phyloP scores from a whole-genome alignment of 2,888 invertebrate genomes.

The Drosophila mimetica region DNA sequence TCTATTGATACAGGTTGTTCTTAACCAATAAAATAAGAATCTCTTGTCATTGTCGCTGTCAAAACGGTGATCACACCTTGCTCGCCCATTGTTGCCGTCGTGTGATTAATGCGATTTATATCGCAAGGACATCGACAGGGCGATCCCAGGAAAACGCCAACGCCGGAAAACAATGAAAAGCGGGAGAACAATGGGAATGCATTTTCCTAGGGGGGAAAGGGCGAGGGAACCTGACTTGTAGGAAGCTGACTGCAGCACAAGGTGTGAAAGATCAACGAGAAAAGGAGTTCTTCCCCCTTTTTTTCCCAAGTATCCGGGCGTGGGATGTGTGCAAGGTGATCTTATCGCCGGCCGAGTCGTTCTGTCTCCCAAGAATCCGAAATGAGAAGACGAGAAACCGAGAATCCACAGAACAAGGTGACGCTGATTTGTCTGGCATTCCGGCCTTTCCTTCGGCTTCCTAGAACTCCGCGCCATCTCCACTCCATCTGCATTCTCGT shows the following conservation, averaged over 20 bases:
- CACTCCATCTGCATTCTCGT: slow-evolving; percentile 37
- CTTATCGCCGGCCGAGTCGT: slow-evolving; percentile 36
- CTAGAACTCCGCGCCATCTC: slow-evolving; percentile 46
- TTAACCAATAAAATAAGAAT: slow-evolving; percentile 39
- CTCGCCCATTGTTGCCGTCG: slow-evolving; percentile 23
- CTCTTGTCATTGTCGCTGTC: slow-evolving; percentile 67
- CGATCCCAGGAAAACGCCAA: slow-evolving; percentile 46
- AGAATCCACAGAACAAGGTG: slow-evolving; percentile 18
- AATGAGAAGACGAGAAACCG: not conserved
- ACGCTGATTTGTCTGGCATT: slow-evolving; percentile 71
- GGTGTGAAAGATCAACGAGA: slow-evolving; percentile 63
- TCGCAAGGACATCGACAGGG: slow-evolving; percentile 51
- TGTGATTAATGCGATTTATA: slow-evolving; percentile 75
- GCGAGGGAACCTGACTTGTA: slow-evolving; percentile 21
- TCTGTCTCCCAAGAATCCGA: slow-evolving; percentile 40
- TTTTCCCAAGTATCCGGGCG: slow-evolving; percentile 17
- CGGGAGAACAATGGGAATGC: slow-evolving; percentile 40
- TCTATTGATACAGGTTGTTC: slow-evolving; percentile 55
- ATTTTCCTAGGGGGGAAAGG: slow-evolving; percentile 2
- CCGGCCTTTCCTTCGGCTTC: slow-evolving; percentile 24
- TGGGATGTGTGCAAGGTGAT: slow-evolving; percentile 54
- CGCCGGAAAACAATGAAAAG: slow-evolving; percentile 47
- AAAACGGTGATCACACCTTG: slow-evolving; percentile 69
- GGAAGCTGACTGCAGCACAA: slow-evolving; percentile 46
- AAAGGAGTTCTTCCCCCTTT: slow-evolving; percentile 11